Evolutionary conservation across 2,888 invertebrate genomes (phyloP).

Genomic region (Leucozona laternaria): DNA sequence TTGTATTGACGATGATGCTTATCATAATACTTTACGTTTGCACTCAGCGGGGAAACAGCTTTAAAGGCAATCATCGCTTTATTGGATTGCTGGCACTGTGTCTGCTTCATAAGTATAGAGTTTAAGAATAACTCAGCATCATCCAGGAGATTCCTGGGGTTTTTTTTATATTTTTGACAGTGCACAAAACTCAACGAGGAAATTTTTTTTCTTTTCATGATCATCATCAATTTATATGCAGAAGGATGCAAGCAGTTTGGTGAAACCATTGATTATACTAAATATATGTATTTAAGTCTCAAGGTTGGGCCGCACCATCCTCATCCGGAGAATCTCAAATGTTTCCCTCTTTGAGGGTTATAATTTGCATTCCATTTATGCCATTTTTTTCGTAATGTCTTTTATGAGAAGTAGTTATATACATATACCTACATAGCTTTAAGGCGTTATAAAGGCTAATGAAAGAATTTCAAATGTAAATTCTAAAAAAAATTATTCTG

Average conservation of each 20-base stretch:
- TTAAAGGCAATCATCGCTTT: slow-evolving; percentile 59
- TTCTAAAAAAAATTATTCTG: neutral
- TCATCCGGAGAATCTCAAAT: slow-evolving; percentile 16
- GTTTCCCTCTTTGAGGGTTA: slow-evolving; percentile 26
- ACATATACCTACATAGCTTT: neutral
- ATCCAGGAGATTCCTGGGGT: slow-evolving; percentile 1
- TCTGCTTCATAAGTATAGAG: neutral
- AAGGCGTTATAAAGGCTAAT: neutral
- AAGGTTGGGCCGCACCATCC: slow-evolving; percentile 50
- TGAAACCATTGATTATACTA: slow-evolving; percentile 46
- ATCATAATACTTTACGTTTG: slow-evolving; percentile 58
- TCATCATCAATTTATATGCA: slow-evolving; percentile 22
- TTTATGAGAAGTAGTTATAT: neutral
- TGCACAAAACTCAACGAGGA: slow-evolving; percentile 8
- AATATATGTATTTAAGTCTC: slow-evolving; percentile 36
- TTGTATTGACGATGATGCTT: slow-evolving; percentile 71
- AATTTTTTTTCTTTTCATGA: slow-evolving; percentile 40
- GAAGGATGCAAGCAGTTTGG: slow-evolving; percentile 49
- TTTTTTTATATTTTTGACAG: neutral
- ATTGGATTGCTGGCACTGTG: slow-evolving; percentile 55
- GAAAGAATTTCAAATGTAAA: neutral
- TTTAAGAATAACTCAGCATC: neutral
- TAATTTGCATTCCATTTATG: slow-evolving; percentile 27
- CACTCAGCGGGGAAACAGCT: slow-evolving; percentile 44
- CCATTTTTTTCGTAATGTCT: neutral